phyloP scores from a whole-genome alignment of 2,888 invertebrate species.

The Eutolmus rufibarbis region DNA sequence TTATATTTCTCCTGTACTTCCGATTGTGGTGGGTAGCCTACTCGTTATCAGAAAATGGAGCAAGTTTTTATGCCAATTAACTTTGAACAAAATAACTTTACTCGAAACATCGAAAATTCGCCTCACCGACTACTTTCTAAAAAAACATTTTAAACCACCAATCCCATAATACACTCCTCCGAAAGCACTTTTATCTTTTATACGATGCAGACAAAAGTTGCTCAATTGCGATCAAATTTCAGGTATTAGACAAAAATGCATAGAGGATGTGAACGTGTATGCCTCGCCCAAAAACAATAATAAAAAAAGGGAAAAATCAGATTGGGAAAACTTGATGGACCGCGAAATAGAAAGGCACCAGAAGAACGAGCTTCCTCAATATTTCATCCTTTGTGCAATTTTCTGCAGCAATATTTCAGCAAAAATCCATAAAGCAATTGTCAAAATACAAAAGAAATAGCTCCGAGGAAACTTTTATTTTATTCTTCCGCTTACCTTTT shows the following conservation, averaged over 20 bases:
- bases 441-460: slow-evolving; percentile 21
- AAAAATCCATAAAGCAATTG: slow-evolving; percentile 12
- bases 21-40: neutral
- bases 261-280: neutral
- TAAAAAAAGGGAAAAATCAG: neutral
- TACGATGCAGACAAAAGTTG: neutral
- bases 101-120: neutral
- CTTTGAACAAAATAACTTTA: neutral
- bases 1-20: neutral
- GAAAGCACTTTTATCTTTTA: neutral
- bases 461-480: neutral
- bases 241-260: neutral
- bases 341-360: neutral
- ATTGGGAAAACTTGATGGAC: neutral
- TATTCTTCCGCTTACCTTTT: neutral
- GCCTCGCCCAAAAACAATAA: neutral
- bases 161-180: neutral
- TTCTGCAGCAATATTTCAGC: neutral
- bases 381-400: neutral
- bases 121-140: neutral
- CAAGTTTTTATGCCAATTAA: neutral
- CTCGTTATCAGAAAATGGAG: neutral
- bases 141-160: neutral
- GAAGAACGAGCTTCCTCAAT: neutral
- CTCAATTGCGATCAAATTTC: neutral